phyloP scores from a whole-genome alignment of 2,797 vertebrate genomes.

The Galagoides demidoff region DNA sequence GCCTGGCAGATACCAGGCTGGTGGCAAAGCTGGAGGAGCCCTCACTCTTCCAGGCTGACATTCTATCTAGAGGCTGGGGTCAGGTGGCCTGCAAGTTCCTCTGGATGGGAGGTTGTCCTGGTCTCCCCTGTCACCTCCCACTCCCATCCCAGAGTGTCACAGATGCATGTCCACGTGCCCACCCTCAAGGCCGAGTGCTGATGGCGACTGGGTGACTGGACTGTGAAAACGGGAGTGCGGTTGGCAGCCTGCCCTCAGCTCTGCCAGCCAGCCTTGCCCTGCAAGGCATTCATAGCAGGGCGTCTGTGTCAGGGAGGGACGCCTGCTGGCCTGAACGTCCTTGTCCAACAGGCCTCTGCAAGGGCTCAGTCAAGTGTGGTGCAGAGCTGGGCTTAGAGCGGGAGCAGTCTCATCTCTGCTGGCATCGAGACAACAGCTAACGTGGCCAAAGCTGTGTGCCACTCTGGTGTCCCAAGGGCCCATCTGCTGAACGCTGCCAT shows the following conservation, averaged over 20 bases:
- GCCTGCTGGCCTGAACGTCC: fast-evolving
- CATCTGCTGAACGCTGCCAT: no score
- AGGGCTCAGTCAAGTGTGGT: not conserved
- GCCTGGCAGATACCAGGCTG: not conserved
- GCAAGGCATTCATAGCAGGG: fast-evolving
- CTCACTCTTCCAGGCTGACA: no score
- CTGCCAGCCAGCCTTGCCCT: not conserved
- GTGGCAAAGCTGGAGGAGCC: not conserved
- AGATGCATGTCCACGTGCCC: not conserved
- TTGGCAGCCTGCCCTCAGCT: not conserved
- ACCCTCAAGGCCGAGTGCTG: not conserved
- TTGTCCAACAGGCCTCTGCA: not conserved
- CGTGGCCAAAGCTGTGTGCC: not conserved
- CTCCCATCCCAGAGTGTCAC: not conserved
- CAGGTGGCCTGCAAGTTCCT: not conserved
- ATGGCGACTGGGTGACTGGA: no score
- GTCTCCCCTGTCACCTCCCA: not conserved
- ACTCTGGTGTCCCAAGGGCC: fast-evolving
- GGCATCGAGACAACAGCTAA: not conserved
- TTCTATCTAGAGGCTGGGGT: not conserved
- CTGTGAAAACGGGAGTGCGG: not conserved
- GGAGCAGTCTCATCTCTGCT: not conserved
- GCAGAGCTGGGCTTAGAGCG: not conserved
- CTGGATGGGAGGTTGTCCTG: not conserved
- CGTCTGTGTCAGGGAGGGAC: no score